A percentile compares a stretch with the other conserved stretches of the same genome.
Conservation (phyloP, 2,888 invertebrate genomes). For the Homarus gammarus region DNA sequence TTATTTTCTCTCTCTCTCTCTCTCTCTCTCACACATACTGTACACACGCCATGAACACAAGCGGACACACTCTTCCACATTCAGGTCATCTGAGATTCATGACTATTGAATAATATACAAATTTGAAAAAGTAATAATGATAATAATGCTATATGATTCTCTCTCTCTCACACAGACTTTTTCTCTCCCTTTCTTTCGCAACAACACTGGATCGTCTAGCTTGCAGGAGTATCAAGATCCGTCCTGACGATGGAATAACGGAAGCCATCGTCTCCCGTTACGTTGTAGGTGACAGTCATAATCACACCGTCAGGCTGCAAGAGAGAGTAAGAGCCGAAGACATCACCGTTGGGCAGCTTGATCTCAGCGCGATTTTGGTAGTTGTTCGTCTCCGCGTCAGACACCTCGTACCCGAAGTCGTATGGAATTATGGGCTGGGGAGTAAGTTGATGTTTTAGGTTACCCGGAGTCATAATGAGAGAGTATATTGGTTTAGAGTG, state of each 20-base stretch:
- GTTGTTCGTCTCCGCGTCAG: conserved; percentile 38
- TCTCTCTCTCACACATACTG: not conserved
- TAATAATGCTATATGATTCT: not conserved
- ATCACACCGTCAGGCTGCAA: conserved; percentile 47
- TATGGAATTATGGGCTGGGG: conserved; percentile 45
- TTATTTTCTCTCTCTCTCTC: not conserved
- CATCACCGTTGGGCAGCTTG: conserved; percentile 54
- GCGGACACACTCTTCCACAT: not conserved
- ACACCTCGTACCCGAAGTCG: conserved; percentile 52
- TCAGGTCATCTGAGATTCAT: no score
- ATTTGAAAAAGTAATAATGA: no score
- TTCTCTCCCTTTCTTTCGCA: no score
- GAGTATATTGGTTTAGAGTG: no score
- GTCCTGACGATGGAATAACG: conserved; percentile 22
- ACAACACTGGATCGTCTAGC: not conserved
- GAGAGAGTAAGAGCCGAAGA: conserved; percentile 56
- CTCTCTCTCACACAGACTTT: not conserved
- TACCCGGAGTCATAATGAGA: no score
- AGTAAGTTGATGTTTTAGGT: no score
- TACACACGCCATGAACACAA: not conserved
- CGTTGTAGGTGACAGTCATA: conserved; percentile 56
- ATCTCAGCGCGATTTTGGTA: conserved; percentile 55
- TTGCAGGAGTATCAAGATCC: not conserved
- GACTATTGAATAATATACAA: no score
- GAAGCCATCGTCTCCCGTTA: conserved; percentile 44